phyloP scores from a whole-genome alignment of 1,140 invertebrate genomes.

The Bilobella aurantiaca region DNA sequence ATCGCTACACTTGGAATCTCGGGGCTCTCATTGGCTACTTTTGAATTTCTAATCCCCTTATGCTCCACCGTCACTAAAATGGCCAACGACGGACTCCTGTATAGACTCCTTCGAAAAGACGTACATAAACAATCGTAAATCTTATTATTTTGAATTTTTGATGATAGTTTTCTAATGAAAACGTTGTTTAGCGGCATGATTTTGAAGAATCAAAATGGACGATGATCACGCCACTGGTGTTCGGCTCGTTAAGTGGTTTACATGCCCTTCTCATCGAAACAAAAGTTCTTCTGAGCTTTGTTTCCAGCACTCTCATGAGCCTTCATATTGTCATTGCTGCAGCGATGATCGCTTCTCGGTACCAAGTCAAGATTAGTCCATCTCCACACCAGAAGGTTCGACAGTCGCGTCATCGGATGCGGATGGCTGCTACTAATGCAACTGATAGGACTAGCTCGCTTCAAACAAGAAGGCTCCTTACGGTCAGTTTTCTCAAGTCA shows the following conservation, averaged over 20 bases:
- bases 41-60: slow-evolving; percentile 31
- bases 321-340: slow-evolving; percentile 29
- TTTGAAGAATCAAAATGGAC: slow-evolving; percentile 13
- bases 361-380: slow-evolving; percentile 19
- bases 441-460: not conserved
- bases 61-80: slow-evolving; percentile 22
- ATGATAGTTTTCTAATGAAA: not conserved
- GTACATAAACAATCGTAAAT: not conserved
- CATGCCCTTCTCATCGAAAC: slow-evolving; percentile 31
- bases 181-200: not conserved
- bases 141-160: too few species aligned
- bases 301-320: slow-evolving; percentile 24
- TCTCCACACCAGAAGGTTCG: not conserved
- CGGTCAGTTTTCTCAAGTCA: slow-evolving; percentile 32
- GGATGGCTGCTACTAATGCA: not conserved
- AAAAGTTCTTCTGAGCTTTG: slow-evolving; percentile 26
- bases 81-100: slow-evolving; percentile 32
- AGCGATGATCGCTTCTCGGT: slow-evolving; percentile 28
- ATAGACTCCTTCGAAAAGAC: slow-evolving; percentile 3
- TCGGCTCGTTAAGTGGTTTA: slow-evolving; percentile 24
- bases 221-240: slow-evolving; percentile 27
- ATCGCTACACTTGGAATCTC: slow-evolving; percentile 30
- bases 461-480: slow-evolving; percentile 26
- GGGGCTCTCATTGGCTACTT: slow-evolving; percentile 30
- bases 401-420: not conserved